Evolutionary conservation across 2,888 invertebrate genomes (phyloP).

Genomic region (Mylabris sibirica): DNA sequence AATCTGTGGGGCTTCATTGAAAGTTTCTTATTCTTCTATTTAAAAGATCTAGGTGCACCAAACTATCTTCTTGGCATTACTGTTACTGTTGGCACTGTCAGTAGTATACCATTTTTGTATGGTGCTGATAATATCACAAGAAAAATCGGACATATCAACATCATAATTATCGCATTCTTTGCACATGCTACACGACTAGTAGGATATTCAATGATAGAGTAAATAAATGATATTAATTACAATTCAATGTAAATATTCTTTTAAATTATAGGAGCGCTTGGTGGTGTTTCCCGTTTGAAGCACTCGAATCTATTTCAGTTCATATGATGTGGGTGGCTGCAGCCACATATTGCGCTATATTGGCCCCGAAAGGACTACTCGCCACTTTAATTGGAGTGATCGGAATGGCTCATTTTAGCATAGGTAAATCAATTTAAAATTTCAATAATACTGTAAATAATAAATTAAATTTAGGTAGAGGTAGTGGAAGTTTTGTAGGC

Average conservation of each 20-base stretch:
- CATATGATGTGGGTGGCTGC: slow-evolving; percentile 93
- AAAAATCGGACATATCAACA: slow-evolving; percentile 82
- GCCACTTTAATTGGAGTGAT: slow-evolving; percentile 88
- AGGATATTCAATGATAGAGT: slow-evolving; percentile 87
- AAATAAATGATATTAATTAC: slow-evolving; percentile 57
- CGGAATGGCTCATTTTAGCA: slow-evolving; percentile 88
- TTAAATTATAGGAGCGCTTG: slow-evolving; percentile 74
- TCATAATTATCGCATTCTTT: slow-evolving; percentile 85
- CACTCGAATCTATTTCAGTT: slow-evolving; percentile 84
- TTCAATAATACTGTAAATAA: background rate
- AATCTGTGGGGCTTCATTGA: slow-evolving; percentile 91
- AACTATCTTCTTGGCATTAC: slow-evolving; percentile 84
- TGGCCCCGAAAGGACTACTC: slow-evolving; percentile 83
- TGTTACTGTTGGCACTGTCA: slow-evolving; percentile 83
- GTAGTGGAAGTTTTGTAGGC: slow-evolving; percentile 83
- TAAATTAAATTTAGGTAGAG: slow-evolving; percentile 67
- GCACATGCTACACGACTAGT: slow-evolving; percentile 83
- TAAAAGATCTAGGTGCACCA: slow-evolving; percentile 84
- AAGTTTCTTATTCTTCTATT: slow-evolving; percentile 85
- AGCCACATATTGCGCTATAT: slow-evolving; percentile 83
- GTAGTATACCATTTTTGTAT: slow-evolving; percentile 85
- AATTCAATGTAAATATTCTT: background rate
- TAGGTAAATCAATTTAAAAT: slow-evolving; percentile 64
- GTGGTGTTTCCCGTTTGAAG: slow-evolving; percentile 91
- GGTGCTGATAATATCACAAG: slow-evolving; percentile 84